These are phyloP conservation scores for Hydrolagus colliei DNA, from an alignment of 2,797 vertebrate genomes.

Conservation along the genomic window DNA sequence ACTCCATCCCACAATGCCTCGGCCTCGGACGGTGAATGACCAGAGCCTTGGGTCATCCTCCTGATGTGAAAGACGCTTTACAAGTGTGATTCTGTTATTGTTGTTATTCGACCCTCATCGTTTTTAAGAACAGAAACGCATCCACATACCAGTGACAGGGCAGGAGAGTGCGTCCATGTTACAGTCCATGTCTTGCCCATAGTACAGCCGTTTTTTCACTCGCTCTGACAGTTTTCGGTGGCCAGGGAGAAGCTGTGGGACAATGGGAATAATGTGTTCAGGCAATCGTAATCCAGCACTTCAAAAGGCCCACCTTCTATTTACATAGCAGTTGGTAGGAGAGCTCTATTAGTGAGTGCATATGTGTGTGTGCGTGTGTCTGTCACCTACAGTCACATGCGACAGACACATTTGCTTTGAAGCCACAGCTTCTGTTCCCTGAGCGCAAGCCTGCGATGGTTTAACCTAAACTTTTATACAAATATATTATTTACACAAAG, in stretches of 20 bases:
- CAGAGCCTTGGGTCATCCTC: no score
- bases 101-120: constrained; percentile 4
- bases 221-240: constrained; percentile 81
- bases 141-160: constrained; percentile 77
- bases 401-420: not conserved
- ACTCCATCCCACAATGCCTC: no score
- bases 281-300: not conserved
- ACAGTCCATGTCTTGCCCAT: constrained; percentile 80
- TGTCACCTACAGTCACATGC: not conserved
- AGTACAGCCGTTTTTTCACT: constrained; percentile 84
- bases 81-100: no score
- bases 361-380: no score
- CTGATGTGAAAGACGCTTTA: no score
- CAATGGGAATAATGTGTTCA: not conserved
- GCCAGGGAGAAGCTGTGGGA: constrained; percentile 74
- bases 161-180: constrained; percentile 82
- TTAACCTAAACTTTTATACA: no score
- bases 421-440: not conserved
- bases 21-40: no score
- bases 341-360: no score
- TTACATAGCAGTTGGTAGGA: no score
- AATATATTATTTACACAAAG: no score
- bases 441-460: not conserved
- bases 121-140: not conserved
- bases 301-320: no score